Evolutionary conservation across 2,113 vertebrate species (phyloP).

Genomic region (Cairina moschata): DNA sequence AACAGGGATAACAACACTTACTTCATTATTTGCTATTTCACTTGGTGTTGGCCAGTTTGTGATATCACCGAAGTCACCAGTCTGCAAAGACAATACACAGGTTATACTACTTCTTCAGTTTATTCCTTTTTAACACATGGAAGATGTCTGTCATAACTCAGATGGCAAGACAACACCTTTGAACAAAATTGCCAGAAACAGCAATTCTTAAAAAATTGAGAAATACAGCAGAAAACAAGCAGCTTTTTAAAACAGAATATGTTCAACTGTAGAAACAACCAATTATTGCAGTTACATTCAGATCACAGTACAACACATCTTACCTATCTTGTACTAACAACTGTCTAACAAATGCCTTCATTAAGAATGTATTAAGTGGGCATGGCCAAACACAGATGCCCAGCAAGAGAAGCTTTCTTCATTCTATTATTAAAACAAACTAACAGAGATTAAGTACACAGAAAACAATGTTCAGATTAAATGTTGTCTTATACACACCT

Average conservation of each 20-base stretch:
- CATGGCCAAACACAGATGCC: not conserved
- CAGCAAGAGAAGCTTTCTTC: not conserved
- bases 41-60: constrained; percentile 96
- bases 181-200: not conserved
- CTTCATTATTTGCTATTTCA: constrained; percentile 90
- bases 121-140: not conserved
- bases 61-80: constrained; percentile 91
- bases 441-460: not conserved
- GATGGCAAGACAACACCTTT: not conserved
- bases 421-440: not conserved
- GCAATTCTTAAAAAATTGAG: not conserved
- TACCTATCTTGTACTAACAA: not conserved
- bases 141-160: not conserved
- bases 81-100: constrained; percentile 75
- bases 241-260: not conserved
- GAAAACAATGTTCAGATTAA: not conserved
- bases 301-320: not conserved
- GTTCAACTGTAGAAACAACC: not conserved
- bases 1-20: constrained; percentile 60
- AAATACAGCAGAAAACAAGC: not conserved
- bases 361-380: not conserved
- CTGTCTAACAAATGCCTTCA: not conserved
- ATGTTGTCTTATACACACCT: not conserved
- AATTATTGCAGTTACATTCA: not conserved
- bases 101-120: not conserved